A percentile compares a stretch with the other conserved stretches of the same genome.
Evolutionary conservation across 2,888 invertebrate genomes (phyloP).

Genomic region (Eretmocerus hayati): DNA sequence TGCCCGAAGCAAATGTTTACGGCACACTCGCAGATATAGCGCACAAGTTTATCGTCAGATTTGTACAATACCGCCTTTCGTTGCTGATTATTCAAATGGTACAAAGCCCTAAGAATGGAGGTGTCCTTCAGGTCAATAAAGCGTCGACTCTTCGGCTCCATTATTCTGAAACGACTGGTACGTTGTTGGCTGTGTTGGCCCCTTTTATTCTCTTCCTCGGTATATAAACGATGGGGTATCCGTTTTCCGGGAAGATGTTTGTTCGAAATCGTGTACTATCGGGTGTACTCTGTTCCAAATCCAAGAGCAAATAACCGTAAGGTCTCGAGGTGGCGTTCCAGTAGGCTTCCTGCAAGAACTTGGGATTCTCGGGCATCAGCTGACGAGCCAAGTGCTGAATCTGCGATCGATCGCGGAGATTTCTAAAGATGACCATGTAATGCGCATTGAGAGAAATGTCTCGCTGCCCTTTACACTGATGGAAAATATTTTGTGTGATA

Average conservation of each 20-base stretch:
- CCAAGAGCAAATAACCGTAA: slow-evolving; percentile 12
- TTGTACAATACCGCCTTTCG: background rate
- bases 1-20: no score
- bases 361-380: no score
- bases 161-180: background rate
- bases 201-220: background rate
- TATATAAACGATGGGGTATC: background rate
- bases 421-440: slow-evolving; percentile 22
- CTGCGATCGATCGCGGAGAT: slow-evolving; percentile 20
- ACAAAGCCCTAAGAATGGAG: no score
- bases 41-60: background rate
- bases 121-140: no score
- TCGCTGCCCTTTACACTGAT: slow-evolving; percentile 2
- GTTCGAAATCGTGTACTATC: slow-evolving; percentile 8
- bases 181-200: background rate
- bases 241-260: background rate
- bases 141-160: no score
- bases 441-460: slow-evolving; percentile 19
- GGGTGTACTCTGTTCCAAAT: slow-evolving; percentile 4
- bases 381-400: no score
- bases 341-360: slow-evolving; percentile 17
- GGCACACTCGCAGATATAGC: no score
- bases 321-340: slow-evolving; percentile 13
- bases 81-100: background rate
- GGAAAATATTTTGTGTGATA: background rate